Conservation (phyloP, 2,113 vertebrate species). For the Tapirus terrestris region DNA sequence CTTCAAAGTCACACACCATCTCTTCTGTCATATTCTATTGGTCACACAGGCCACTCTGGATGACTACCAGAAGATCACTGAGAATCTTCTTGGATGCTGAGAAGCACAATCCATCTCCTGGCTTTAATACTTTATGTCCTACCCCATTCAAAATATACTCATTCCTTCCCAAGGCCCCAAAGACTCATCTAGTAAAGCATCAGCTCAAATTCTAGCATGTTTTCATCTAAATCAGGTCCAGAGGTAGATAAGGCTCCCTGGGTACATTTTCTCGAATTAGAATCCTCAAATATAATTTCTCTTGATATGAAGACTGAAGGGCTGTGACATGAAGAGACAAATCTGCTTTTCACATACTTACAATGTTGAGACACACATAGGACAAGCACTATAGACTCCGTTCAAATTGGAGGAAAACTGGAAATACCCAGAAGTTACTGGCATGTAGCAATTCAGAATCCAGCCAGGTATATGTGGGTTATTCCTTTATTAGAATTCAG, state of each 20-base stretch:
- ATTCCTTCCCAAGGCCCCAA: not conserved
- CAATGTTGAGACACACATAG: not conserved
- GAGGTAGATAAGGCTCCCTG: not conserved
- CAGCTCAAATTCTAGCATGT: not conserved
- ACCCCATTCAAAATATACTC: not conserved
- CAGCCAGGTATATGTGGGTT: not conserved
- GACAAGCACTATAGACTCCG: not conserved
- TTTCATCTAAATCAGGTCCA: not conserved
- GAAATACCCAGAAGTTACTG: not conserved
- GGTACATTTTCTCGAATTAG: not conserved
- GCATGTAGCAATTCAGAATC: not conserved
- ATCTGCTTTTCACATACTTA: not conserved
- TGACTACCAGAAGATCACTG: not conserved
- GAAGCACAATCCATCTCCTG: not conserved
- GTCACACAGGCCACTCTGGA: not conserved
- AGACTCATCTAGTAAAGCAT: not conserved
- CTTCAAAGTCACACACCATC: not conserved
- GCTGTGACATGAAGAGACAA: not conserved
- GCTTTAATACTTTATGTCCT: not conserved
- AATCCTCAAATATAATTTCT: not conserved
- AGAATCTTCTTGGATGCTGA: not conserved
- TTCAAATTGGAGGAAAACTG: not conserved
- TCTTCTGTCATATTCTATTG: not conserved
- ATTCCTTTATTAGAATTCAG: not conserved
- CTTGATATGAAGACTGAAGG: not conserved